phyloP scores from a whole-genome alignment of 2,888 invertebrate genomes.

The Eupithecia inturbata region DNA sequence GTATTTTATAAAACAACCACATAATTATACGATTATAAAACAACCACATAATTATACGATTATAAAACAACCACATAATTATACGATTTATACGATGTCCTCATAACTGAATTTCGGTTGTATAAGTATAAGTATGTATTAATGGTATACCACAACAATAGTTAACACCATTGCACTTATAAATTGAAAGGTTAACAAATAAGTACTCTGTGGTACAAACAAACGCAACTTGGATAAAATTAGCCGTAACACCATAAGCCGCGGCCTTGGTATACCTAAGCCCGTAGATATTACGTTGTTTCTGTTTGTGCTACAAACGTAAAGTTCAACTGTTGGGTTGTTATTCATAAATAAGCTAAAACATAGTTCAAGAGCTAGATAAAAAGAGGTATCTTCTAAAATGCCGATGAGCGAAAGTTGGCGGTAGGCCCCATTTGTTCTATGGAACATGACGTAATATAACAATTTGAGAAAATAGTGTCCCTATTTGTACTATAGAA shows the following conservation, averaged over 20 bases:
- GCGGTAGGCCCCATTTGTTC: too few relatives aligned
- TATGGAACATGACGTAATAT: too few relatives aligned
- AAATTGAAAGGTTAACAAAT: neutral
- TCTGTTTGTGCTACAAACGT: conserved; percentile 19
- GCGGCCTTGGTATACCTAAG: conserved; percentile 13
- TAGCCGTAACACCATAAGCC: conserved; percentile 13
- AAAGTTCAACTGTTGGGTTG: neutral
- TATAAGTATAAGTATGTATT: too few relatives aligned
- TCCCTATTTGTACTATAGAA: too few relatives aligned
- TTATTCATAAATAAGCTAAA: neutral
- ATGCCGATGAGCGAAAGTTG: too few relatives aligned
- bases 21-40: too few relatives aligned
- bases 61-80: too few relatives aligned
- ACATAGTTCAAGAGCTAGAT: neutral
- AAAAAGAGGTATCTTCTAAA: too few relatives aligned
- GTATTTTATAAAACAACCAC: neutral
- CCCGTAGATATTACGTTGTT: conserved; percentile 13
- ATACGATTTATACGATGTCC: too few relatives aligned
- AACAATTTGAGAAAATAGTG: too few relatives aligned
- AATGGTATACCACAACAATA: neutral
- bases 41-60: too few relatives aligned
- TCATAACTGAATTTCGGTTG: neutral
- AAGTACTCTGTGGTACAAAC: neutral
- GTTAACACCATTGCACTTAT: neutral
- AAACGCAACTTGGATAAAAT: conserved; percentile 23